Evolutionary conservation across 2,888 invertebrate genomes (phyloP), one percentile per base, ranked within the genome.

Genomic region (Temnothorax rugatulus): DNA sequence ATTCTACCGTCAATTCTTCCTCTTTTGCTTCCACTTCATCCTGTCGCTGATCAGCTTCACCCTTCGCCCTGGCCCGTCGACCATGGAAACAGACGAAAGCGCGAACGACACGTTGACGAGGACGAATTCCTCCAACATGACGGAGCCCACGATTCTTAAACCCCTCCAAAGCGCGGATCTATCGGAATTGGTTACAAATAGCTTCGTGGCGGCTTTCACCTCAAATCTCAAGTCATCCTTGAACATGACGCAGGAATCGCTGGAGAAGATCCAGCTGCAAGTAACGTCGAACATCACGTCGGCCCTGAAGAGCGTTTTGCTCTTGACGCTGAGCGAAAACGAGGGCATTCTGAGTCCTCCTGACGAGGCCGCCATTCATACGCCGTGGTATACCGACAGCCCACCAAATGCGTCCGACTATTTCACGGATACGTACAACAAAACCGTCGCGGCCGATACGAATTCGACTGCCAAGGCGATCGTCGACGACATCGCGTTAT

Each of bases 1-100:
- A 85, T 99, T 99, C 95, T 99, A 99, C 95, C 96, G 98, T 7
- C 98, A 99, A 93, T 99, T 99, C 94, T 97, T 98, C 86, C 96
- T 98, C 79, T 99, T 99, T 95, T 96, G 97, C 15, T 96, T 97
- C 85, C 99, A 99, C 95, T 99, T 99, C 94, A 93, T 98, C 44
- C 96, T 99, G 68, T 98, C 99, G 4, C 95, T 99, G 86, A 96
- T 98, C 9, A 98, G 99, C 91, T 99, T 99, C 92, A 98, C 98
- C 2, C 95, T 98, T 68, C 96, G 99, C 4, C 99, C 99, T 0
- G 98, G 98, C 0, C 98, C 98, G 5, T 59, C 82, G 41, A 25
- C 18, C 38, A n/a, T 47, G 29, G 34, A 82, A 52, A 41, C 63
- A 5, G 29, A 29, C 11, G 74, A 76, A 29, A 66, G 59, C 0